Evolutionary conservation across 2,797 vertebrate species (phyloP), one percentile per base, ranked within the genome.

Genomic region (Parotocinclus haroldoi): DNA sequence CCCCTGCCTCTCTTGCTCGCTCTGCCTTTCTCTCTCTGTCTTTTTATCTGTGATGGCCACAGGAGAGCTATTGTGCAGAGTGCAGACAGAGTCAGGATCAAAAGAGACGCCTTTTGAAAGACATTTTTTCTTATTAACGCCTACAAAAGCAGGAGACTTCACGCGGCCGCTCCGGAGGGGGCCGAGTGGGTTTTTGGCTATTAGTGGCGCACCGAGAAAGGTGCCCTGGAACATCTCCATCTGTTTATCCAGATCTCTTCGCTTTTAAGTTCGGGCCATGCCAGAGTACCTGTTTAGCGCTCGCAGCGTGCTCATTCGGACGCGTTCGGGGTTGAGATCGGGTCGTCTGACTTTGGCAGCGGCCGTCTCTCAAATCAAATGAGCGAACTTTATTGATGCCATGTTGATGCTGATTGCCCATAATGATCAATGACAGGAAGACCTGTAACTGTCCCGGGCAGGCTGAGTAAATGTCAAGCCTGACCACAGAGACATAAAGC

Each of bases 41-140:
- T 67, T 61, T 78, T 71, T 69, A 75, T 86, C 83, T 78, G 79
- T 54, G 16, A 58, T 73, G 81, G 80, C 82, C 77, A 71, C 82
- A 73, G 80, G 86, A 86, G 84, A 84, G 80, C 84, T 78, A 78
- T 86, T 89, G 81, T 86, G 77, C 78, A 75, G 76, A 80, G 75
- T 76, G 79, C 79, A 83, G 79, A 80, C 74, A 63, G 76, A 79
- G 56, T 68, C 80, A 64, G 59, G 78, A 79, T 88, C 81, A 81
- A 81, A 85, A 80, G 79, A 81, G 81, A 75, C 45, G 76, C 76
- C 71, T 73, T 65, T 19, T 77, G 69, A 80, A 82, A 84, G 79
- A 86, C 77, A 78, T 83, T 83, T 84, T 85, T 82, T 83, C 80
- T 87, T 84, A 84, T 86, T 88, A 87, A 82, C 83, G 75, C 69